Evolutionary conservation across 2,888 invertebrate genomes (phyloP).

Genomic region (Physocephala rufipes): DNA sequence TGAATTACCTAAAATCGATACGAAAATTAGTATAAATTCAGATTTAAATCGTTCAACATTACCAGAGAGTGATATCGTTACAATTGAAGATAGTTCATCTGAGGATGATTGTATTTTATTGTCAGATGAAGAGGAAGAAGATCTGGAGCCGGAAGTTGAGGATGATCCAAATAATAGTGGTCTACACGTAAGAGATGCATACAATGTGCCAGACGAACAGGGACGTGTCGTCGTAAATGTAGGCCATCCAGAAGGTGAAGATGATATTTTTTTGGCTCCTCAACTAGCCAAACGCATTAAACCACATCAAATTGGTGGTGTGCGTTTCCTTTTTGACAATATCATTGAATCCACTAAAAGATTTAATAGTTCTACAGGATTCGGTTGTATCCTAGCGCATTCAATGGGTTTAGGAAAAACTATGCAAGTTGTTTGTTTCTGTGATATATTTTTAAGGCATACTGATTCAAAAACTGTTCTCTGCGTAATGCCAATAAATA

Average conservation of each 20-base stretch:
- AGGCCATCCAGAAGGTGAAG: constrained; percentile 89
- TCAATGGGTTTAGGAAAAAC: constrained; percentile 99
- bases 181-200: constrained; percentile 91
- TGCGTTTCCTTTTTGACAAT: constrained; percentile 95
- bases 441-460: constrained; percentile 92
- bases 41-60: constrained; percentile 18
- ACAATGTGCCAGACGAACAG: constrained; percentile 89
- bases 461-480: constrained; percentile 89
- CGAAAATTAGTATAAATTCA: constrained; percentile 17
- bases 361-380: constrained; percentile 87
- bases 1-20: not conserved
- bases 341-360: constrained; percentile 92
- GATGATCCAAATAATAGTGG: constrained; percentile 93
- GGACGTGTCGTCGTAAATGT: constrained; percentile 93
- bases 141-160: constrained; percentile 79
- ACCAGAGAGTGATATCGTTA: constrained; percentile 68
- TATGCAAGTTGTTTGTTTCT: constrained; percentile 93
- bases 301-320: constrained; percentile 97
- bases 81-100: constrained; percentile 78
- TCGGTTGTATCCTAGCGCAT: constrained; percentile 98
- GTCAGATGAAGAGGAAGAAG: constrained; percentile 82
- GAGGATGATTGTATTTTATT: constrained; percentile 89
- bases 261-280: constrained; percentile 90
- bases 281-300: constrained; percentile 92
- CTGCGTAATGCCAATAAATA: constrained; percentile 98